Evolutionary conservation across 2,888 invertebrate species (phyloP).

Genomic region (Bellardia bayeri): DNA sequence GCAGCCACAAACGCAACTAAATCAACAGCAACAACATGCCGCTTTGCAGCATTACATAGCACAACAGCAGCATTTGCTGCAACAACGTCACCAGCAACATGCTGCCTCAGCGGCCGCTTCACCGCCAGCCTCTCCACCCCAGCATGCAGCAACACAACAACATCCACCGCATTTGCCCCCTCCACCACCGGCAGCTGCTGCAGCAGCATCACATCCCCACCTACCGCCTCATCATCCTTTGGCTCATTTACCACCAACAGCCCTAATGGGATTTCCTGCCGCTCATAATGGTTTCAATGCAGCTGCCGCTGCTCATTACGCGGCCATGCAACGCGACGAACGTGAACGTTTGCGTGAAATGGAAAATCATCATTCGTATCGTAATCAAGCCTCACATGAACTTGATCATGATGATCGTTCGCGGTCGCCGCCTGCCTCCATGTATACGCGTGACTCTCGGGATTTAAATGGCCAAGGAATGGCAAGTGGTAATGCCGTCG

Average conservation of each 20-base stretch:
- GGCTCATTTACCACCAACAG: constrained; percentile 75
- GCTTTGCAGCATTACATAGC: constrained; percentile 79
- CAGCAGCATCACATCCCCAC: constrained; percentile 39
- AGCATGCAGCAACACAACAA: constrained; percentile 49
- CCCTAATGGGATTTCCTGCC: constrained; percentile 71
- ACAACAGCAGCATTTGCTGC: constrained; percentile 80
- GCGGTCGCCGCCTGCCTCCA: constrained; percentile 81
- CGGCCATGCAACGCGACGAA: constrained; percentile 74
- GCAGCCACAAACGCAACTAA: constrained; percentile 77
- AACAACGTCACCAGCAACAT: constrained; percentile 77
- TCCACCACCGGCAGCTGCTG: constrained; percentile 73
- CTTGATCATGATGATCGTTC: constrained; percentile 82
- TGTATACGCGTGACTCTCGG: constrained; percentile 74
- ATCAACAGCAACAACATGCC: constrained; percentile 76
- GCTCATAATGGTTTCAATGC: constrained; percentile 73
- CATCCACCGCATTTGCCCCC: constrained; percentile 66
- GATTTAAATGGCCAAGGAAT: constrained; percentile 76
- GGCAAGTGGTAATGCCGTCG: constrained; percentile 58
- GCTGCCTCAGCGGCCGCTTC: constrained; percentile 75
- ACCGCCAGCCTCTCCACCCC: constrained; percentile 76
- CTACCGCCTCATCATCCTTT: constrained; percentile 78
- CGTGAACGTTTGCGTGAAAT: constrained; percentile 75
- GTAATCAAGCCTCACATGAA: constrained; percentile 74
- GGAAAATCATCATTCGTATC: constrained; percentile 66
- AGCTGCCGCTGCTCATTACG: constrained; percentile 74